phyloP scores from a whole-genome alignment of 1,140 invertebrate genomes.

The Chironomus tepperi region DNA sequence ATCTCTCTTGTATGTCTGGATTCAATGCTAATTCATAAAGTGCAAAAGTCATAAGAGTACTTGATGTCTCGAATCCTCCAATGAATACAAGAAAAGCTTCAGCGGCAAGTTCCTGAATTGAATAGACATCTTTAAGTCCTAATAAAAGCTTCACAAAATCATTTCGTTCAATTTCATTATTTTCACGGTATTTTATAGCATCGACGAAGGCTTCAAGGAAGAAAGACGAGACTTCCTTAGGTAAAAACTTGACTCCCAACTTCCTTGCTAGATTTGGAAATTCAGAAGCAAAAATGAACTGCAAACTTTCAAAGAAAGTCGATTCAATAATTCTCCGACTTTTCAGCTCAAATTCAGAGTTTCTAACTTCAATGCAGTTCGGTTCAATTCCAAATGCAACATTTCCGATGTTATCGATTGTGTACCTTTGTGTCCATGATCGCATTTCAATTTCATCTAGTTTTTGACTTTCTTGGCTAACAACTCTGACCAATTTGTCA shows the following conservation, averaged over 20 bases:
- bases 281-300: conserved; percentile 28
- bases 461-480: conserved; percentile 28
- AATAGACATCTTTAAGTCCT: conserved; percentile 41
- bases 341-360: conserved; percentile 40
- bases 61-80: conserved; percentile 20
- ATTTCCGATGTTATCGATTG: conserved; percentile 47
- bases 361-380: conserved; percentile 44
- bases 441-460: conserved; percentile 40
- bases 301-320: conserved; percentile 5
- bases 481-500: conserved; percentile 37
- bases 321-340: not conserved
- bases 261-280: conserved; percentile 31
- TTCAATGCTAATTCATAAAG: conserved; percentile 24
- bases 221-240: conserved; percentile 36
- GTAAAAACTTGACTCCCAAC: conserved; percentile 27
- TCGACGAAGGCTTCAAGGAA: conserved; percentile 46
- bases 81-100: conserved; percentile 36
- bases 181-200: conserved; percentile 45
- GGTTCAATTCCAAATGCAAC: conserved; percentile 50
- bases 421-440: conserved; percentile 42
- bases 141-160: conserved; percentile 53
- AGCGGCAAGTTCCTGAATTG: conserved; percentile 32
- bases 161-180: conserved; percentile 40
- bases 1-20: conserved; percentile 16
- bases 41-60: conserved; percentile 10